Percentiles rank a stretch among this genome's conserved stretches.
These are phyloP conservation scores for Mythimna ferrago DNA, from an alignment of 2,888 invertebrate genomes.

Conservation along the genomic window DNA sequence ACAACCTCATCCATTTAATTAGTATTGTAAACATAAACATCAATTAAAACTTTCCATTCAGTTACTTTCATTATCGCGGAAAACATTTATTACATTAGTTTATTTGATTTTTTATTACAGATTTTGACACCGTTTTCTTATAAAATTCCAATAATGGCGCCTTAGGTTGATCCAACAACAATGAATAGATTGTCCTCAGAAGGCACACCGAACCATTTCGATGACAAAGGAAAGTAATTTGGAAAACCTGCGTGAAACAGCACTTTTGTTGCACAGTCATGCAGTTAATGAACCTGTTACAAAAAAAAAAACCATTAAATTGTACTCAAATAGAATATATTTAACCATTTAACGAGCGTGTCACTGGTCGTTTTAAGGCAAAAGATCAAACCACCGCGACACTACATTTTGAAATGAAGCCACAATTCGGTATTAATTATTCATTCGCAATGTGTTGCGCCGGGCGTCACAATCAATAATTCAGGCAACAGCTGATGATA, in stretches of 20 bases:
- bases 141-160: conserved; percentile 44
- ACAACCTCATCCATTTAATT: conserved; percentile 36
- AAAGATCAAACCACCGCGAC: conserved; percentile 60
- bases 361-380: conserved; percentile 46
- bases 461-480: conserved; percentile 70
- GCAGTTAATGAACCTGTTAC: conserved; percentile 73
- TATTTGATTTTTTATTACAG: conserved; percentile 12
- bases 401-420: conserved; percentile 64
- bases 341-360: conserved; percentile 34
- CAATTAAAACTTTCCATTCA: conserved; percentile 35
- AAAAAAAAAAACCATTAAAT: conserved; percentile 61
- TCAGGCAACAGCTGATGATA: conserved; percentile 67
- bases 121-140: conserved; percentile 25
- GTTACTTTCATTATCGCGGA: conserved; percentile 16
- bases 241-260: conserved; percentile 72
- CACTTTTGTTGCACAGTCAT: conserved; percentile 71
- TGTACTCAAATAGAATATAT: conserved; percentile 47
- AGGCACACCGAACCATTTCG: conserved; percentile 72
- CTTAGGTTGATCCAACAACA: conserved; percentile 63
- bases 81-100: conserved; percentile 25
- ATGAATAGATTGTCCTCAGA: conserved; percentile 61
- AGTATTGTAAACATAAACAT: conserved; percentile 36
- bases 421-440: conserved; percentile 69
- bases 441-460: conserved; percentile 65
- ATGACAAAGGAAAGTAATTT: conserved; percentile 79